Evolutionary conservation across 2,888 invertebrate species (phyloP).

Genomic region (Meghimatium bilineatum): DNA sequence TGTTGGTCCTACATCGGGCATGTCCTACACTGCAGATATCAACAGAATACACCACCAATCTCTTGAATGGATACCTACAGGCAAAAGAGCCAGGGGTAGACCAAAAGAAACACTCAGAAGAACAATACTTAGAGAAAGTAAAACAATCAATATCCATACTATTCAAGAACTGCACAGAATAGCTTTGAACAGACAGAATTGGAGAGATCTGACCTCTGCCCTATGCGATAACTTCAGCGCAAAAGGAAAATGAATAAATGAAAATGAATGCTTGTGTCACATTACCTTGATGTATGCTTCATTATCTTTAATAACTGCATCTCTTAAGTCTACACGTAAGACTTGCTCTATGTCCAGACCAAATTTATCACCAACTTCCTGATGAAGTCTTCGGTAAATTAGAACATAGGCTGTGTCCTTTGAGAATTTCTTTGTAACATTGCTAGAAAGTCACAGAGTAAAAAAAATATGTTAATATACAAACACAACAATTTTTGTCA

Average conservation of each 20-base stretch:
- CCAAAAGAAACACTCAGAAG: too few relatives aligned
- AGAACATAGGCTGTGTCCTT: constrained; percentile 90
- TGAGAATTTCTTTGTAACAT: constrained; percentile 77
- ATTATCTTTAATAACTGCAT: constrained; percentile 66
- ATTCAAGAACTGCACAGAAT: too few relatives aligned
- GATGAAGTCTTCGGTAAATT: constrained; percentile 81
- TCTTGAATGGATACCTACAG: too few relatives aligned
- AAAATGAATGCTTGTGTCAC: background rate
- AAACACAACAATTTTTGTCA: background rate
- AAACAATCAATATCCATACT: too few relatives aligned
- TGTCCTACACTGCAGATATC: too few relatives aligned
- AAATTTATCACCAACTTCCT: constrained; percentile 18
- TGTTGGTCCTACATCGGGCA: too few relatives aligned
- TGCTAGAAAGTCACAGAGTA: constrained; percentile 41
- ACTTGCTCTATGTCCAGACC: constrained; percentile 54
- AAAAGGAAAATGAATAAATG: background rate
- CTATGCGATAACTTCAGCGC: too few relatives aligned
- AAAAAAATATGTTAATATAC: background rate
- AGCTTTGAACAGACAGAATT: too few relatives aligned
- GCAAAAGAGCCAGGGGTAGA: too few relatives aligned
- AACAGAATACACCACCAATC: too few relatives aligned
- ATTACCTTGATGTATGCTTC: constrained; percentile 63
- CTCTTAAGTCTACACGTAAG: constrained; percentile 61
- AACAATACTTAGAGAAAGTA: too few relatives aligned
- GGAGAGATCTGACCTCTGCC: too few relatives aligned